A percentile compares a stretch with the other conserved stretches of the same genome.
Evolutionary conservation across 2,888 invertebrate species (phyloP).

Genomic region (Ethmia dodecea): DNA sequence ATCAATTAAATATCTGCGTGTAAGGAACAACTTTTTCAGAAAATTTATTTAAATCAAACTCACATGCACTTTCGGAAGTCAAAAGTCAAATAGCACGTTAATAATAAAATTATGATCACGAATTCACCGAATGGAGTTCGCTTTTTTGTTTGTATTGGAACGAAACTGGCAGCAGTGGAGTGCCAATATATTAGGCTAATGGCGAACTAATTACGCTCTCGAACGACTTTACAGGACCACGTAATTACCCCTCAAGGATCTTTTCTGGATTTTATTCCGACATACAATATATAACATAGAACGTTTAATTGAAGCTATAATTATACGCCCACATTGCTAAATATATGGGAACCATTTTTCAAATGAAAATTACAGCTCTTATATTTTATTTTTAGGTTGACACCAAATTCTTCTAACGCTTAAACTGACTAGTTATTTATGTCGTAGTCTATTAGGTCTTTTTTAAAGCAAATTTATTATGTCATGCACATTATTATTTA

Average conservation of each 20-base stretch:
- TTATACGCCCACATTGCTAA: no score
- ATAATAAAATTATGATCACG: slow-evolving; percentile 29
- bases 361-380: no score
- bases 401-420: no score
- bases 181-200: slow-evolving; percentile 63
- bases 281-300: slow-evolving; percentile 17
- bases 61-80: slow-evolving; percentile 18
- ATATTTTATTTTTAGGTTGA: no score
- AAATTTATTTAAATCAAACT: not conserved
- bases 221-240: slow-evolving; percentile 52
- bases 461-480: no score
- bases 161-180: slow-evolving; percentile 35
- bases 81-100: slow-evolving; percentile 32
- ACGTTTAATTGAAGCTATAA: slow-evolving; percentile 1
- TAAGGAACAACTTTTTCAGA: no score
- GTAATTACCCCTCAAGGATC: slow-evolving; percentile 55
- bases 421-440: no score
- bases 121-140: slow-evolving; percentile 34
- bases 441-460: no score
- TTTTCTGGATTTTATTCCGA: slow-evolving; percentile 23
- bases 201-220: slow-evolving; percentile 63
- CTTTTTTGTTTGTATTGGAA: slow-evolving; percentile 42
- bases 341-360: no score
- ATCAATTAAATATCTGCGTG: no score
- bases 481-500: no score